These are phyloP conservation scores for Cantharis flavilabris DNA, from an alignment of 2,888 invertebrate genomes.

Conservation along the genomic window DNA sequence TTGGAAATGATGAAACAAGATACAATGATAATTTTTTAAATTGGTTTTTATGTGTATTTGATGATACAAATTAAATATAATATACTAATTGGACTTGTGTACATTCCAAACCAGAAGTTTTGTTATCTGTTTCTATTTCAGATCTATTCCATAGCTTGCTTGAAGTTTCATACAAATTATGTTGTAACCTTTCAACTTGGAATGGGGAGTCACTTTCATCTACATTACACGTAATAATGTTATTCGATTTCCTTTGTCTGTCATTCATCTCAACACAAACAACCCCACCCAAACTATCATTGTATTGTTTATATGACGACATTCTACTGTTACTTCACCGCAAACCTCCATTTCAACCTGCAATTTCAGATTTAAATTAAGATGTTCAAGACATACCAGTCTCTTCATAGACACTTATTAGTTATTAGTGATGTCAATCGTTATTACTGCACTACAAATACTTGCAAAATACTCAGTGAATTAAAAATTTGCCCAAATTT, in stretches of 20 bases:
- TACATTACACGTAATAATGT: background rate
- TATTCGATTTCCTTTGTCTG: background rate
- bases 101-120: background rate
- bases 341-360: background rate
- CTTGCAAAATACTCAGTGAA: too few species aligned
- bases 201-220: background rate
- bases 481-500: too few species aligned
- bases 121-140: background rate
- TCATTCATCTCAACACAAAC: background rate
- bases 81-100: background rate
- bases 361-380: background rate
- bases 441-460: too few species aligned
- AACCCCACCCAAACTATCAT: background rate
- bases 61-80: background rate
- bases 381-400: background rate
- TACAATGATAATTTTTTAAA: background rate
- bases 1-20: background rate
- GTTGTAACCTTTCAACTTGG: background rate
- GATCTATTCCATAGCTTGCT: background rate
- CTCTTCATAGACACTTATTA: background rate
- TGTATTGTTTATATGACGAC: background rate
- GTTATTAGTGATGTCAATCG: background rate
- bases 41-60: background rate
- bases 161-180: background rate
- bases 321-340: background rate